Percentiles rank a stretch among this genome's conserved stretches.
These are phyloP conservation scores for Sciurus niger DNA, from an alignment of 2,113 vertebrate species.

Conservation along the genomic window DNA sequence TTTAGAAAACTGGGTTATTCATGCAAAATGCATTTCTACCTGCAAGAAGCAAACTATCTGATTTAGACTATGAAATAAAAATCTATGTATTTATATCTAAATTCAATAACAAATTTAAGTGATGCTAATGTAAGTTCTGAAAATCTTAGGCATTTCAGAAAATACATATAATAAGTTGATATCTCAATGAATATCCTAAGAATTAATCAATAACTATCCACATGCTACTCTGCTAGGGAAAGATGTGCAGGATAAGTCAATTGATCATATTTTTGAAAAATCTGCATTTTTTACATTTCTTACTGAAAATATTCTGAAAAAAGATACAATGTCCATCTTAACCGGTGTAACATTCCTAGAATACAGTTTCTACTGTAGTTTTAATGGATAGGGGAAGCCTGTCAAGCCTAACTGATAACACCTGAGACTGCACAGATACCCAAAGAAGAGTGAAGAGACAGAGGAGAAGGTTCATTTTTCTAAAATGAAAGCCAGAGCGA, in stretches of 20 bases:
- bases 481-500: background rate
- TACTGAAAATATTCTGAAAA: background rate
- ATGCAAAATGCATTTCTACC: background rate
- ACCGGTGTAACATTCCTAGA: background rate
- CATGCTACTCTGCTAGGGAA: background rate
- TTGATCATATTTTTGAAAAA: background rate
- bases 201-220: background rate
- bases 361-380: background rate
- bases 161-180: background rate
- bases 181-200: background rate
- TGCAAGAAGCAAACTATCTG: background rate
- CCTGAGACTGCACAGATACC: background rate
- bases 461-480: background rate
- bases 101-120: background rate
- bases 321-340: background rate
- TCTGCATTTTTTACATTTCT: background rate
- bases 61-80: background rate
- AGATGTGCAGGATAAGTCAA: background rate
- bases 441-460: background rate
- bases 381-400: background rate
- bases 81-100: background rate
- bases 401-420: background rate
- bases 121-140: background rate
- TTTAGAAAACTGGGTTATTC: background rate
- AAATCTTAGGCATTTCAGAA: background rate